Conservation (phyloP, 2,113 vertebrate genomes). For the Morphnarchus princeps region DNA sequence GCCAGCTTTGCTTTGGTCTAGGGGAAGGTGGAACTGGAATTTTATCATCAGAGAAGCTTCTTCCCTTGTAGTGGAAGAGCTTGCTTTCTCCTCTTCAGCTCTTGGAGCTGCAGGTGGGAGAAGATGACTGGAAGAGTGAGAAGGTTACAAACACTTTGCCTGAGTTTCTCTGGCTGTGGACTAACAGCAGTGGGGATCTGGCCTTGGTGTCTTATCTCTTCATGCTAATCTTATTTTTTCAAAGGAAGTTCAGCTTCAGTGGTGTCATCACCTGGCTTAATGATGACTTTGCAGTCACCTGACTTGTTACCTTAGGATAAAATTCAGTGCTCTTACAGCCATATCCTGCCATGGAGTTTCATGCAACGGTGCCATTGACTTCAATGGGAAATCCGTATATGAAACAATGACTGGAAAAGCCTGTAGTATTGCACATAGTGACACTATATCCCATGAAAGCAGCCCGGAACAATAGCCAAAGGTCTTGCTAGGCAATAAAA, state of each 20-base stretch:
- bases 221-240: neutral
- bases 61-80: neutral
- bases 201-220: neutral
- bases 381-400: neutral
- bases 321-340: neutral
- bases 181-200: neutral
- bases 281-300: neutral
- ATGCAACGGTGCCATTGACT: neutral
- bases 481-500: neutral
- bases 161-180: neutral
- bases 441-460: slow-evolving; percentile 6
- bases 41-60: neutral
- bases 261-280: neutral
- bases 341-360: neutral
- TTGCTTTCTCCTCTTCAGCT: neutral
- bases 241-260: neutral
- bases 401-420: slow-evolving; percentile 43
- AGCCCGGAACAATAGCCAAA: slow-evolving; percentile 17
- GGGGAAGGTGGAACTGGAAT: neutral
- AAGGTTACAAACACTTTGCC: neutral
- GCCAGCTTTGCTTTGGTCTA: neutral
- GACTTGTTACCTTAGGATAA: neutral
- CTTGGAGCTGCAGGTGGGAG: neutral
- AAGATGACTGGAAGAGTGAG: neutral
- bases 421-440: neutral